Percentiles rank a stretch among this genome's conserved stretches.
These are phyloP conservation scores for Thereva nobilitata DNA, from an alignment of 2,888 invertebrate genomes.

Conservation along the genomic window DNA sequence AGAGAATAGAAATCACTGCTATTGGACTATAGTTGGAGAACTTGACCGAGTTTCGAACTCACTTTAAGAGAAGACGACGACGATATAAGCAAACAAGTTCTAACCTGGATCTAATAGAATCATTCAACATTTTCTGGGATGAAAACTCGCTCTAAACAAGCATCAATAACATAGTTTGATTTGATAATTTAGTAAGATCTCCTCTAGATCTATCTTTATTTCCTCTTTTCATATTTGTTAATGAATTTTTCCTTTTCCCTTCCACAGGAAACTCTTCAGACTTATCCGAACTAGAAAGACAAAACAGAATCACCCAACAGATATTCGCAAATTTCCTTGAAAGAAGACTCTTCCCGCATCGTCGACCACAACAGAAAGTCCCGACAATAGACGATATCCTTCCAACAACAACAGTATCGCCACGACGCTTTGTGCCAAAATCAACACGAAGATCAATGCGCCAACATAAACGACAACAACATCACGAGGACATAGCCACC, in stretches of 20 bases:
- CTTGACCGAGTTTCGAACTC: too few species aligned
- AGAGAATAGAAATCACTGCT: too few species aligned
- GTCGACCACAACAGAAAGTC: constrained; percentile 58
- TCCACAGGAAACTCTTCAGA: constrained; percentile 52
- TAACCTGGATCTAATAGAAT: too few species aligned
- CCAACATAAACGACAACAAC: constrained; percentile 38
- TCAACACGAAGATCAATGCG: constrained; percentile 28
- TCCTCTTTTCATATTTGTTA: too few species aligned
- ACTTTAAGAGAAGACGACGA: too few species aligned
- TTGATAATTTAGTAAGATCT: too few species aligned
- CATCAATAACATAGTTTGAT: too few species aligned
- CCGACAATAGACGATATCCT: constrained; percentile 71
- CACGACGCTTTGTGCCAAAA: constrained; percentile 32
- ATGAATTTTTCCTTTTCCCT: not conserved
- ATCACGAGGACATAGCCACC: constrained; percentile 33
- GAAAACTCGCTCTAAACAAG: too few species aligned
- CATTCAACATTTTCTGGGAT: too few species aligned
- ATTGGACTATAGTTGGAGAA: too few species aligned
- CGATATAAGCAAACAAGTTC: too few species aligned
- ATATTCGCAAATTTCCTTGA: constrained; percentile 75
- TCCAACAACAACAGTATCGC: constrained; percentile 51
- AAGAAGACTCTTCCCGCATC: constrained; percentile 67
- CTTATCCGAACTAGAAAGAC: constrained; percentile 68
- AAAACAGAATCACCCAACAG: constrained; percentile 77
- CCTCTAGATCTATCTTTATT: too few species aligned